Base-by-base conservation (phyloP, 2,888 invertebrate species). In the Drosophila nigricruria region DNA sequence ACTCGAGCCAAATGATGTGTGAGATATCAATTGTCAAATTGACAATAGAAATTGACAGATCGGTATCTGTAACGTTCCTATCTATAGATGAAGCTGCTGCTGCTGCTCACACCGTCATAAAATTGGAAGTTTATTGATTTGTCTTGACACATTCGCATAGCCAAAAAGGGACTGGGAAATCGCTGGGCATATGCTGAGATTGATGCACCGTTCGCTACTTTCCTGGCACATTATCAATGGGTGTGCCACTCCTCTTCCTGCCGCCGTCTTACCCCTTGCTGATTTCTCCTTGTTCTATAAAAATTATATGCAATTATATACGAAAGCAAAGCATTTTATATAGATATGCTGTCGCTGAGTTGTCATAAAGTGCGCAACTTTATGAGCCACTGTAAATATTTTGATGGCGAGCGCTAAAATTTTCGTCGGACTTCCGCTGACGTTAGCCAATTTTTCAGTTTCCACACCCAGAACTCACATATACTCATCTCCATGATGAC, bases 71-170 rank as follows among this genome's bases (percentile, higher is more conserved):
- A 76, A 56, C 69, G 73, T 64, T 57, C 56, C 40, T 27, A 34
- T 50, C 40, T 20, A 18, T 36, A 32, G 50, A 36, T 32, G 49
- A 30, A 18, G 49, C 49, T 62, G 20, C 32, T 16, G 71, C 60
- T 70, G 25, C 32, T n/a, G 71, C 60, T 68, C 49, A 23, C 80
- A 67, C 72, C 73, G 88, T 83, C 85, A 91, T 91, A 91, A 91
- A 91, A 91, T 91, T 83, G 82, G 82, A 90, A 88, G 90, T 91
- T 91, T 91, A 91, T 91, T 91, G 91, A 91, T 91, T 91, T 91
- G 91, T 91, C 91, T 80, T 91, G 91, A 91, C 91, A 91, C 79
- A 70, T 88, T 82, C 64, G 87, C 87, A 70, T 40, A 27, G 79
- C 63, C 16, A 45, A 45, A 25, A 54, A 53, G 36, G 12, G 38